Evolutionary conservation across 2,888 invertebrate species (phyloP).

Genomic region (Epistrophe eligans): DNA sequence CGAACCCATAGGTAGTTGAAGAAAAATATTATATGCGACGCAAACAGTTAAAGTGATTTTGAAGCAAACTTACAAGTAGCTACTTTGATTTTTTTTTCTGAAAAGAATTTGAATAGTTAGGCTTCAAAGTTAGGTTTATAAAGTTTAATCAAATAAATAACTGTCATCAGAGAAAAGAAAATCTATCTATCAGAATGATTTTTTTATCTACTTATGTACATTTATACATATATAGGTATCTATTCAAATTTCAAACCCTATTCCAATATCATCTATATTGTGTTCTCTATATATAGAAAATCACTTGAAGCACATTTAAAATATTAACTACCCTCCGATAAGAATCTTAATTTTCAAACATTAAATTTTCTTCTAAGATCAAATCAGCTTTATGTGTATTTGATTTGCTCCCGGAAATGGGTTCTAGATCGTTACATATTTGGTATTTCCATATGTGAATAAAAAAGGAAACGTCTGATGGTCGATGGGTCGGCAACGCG

Average conservation of each 20-base stretch:
- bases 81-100: no score
- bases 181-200: no score
- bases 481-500: no score
- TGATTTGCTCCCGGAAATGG: conserved; percentile 73
- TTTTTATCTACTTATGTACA: no score
- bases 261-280: neutral
- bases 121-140: no score
- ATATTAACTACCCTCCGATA: conserved; percentile 61
- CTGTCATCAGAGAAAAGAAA: no score
- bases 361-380: conserved; percentile 63
- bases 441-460: conserved; percentile 73
- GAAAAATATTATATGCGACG: no score
- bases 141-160: no score
- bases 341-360: conserved; percentile 61
- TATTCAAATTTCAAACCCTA: neutral
- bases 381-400: conserved; percentile 62
- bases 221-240: neutral
- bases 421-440: conserved; percentile 68
- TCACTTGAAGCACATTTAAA: conserved; percentile 53
- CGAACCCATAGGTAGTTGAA: no score
- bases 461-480: neutral
- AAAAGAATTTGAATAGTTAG: no score
- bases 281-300: conserved; percentile 15
- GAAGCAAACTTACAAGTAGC: no score
- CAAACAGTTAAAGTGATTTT: no score